These are phyloP conservation scores for Chamaedrilus cognettii DNA, from an alignment of 2,888 invertebrate genomes.

Conservation along the genomic window DNA sequence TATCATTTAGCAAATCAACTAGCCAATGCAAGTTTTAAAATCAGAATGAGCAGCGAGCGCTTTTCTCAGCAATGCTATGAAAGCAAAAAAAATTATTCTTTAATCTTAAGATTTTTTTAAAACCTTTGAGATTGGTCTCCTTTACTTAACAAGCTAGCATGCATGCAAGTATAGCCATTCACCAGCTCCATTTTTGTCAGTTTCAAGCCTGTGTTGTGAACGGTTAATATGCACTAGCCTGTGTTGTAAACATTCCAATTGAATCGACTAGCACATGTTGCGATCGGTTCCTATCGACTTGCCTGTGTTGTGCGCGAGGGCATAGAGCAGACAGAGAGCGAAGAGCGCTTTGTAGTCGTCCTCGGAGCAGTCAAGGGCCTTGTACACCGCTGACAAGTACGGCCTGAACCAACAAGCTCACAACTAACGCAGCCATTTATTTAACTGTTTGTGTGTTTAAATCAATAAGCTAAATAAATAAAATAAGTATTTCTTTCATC, in stretches of 20 bases:
- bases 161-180: no score
- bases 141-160: no score
- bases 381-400: conserved; percentile 86
- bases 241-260: neutral
- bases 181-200: neutral
- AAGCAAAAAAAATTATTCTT: no score
- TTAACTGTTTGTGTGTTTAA: no score
- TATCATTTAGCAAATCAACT: no score
- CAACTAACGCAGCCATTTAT: neutral
- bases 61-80: no score
- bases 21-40: no score
- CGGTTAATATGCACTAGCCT: neutral
- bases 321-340: conserved; percentile 87
- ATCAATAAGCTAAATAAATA: no score
- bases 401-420: conserved; percentile 67
- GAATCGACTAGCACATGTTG: neutral
- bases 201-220: neutral
- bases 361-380: conserved; percentile 83
- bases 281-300: conserved; percentile 48
- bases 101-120: no score
- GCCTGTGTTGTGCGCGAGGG: conserved; percentile 94
- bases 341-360: conserved; percentile 95
- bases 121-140: no score
- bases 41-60: no score
- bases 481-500: no score